These are phyloP conservation scores for Myotis daubentonii DNA, from an alignment of 2,797 vertebrate species.

Conservation along the genomic window DNA sequence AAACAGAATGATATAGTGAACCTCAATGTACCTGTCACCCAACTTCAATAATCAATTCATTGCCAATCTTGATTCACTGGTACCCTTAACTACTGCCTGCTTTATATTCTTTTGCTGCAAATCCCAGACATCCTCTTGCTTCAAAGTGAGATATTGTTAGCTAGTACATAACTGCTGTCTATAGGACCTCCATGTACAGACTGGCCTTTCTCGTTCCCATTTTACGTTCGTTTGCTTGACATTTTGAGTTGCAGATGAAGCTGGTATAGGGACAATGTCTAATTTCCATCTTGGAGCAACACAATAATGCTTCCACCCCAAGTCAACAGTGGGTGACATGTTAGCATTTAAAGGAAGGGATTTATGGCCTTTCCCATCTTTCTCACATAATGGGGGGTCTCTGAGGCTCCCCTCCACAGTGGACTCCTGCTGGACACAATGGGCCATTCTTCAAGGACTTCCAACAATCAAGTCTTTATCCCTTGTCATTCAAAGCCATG, in stretches of 20 bases:
- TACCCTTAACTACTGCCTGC: not conserved
- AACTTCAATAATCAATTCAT: not conserved
- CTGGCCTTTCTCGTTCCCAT: not conserved
- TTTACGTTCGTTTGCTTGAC: not conserved
- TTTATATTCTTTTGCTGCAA: not conserved
- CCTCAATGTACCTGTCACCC: not conserved
- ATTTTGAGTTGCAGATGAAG: not conserved
- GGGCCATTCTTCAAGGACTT: conserved; percentile 30
- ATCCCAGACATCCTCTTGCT: not conserved
- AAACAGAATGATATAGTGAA: not conserved
- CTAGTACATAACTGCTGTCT: not conserved
- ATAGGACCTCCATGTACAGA: not conserved
- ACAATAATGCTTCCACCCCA: not conserved
- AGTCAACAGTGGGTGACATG: not conserved
- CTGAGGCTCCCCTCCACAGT: not conserved
- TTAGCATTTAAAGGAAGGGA: not conserved
- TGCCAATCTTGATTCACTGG: not conserved
- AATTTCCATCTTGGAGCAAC: not conserved
- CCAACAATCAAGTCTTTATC: not conserved
- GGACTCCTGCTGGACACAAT: not conserved
- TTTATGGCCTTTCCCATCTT: conserved; percentile 10
- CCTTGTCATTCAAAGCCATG: conserved; percentile 4
- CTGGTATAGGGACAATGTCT: not conserved
- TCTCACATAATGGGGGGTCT: not conserved
- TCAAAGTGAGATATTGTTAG: not conserved